Base-by-base conservation (phyloP, 2,888 invertebrate species). In the Lithosia quadra region DNA sequence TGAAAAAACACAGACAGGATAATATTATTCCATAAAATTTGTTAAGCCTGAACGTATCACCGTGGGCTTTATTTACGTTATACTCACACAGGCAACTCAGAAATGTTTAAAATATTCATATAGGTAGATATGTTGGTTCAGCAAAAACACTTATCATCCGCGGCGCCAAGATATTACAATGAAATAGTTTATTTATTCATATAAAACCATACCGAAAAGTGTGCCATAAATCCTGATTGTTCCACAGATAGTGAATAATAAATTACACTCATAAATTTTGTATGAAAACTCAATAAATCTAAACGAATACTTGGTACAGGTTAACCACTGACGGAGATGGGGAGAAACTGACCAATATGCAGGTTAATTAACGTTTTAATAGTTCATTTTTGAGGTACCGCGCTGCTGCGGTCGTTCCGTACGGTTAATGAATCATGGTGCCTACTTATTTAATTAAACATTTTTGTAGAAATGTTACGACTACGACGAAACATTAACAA, bases 271-370 rank as follows among this genome's bases (percentile, higher is more conserved):
- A 86, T 94, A 94, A 94, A 94, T 94, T 91, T 90, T 85, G 90
- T 92, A 93, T 93, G 93, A 94, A 92, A 92, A 92, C 88, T 86
- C 88, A 85, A 92, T 94, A 94, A 93, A 93, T 93, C 92, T 91
- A 89, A 90, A 85, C 84, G 88, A 84, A 86, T 88, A 87, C 88
- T 87, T 84, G 84, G 87, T 83, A 79, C 91, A 87, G 91, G 91
- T 85, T 85, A 73, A 85, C 88, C 87, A 71, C 87, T 77, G 80
- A 80, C 81, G 78, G 76, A 73, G 69, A 71, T 64, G 67, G 70
- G 63, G 57, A 59, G 72, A 63, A 64, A 74, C 74, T 68, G 72
- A 68, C 73, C 69, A 74, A 74, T 72, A 76, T 81, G 71, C 76
- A 71, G 76, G 73, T 74, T 81, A 79, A 81, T 81, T 76, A 81